Percentiles rank a stretch among this genome's conserved stretches.
Evolutionary conservation across 2,113 vertebrate species (phyloP).

Genomic region (Saguinus midas): DNA sequence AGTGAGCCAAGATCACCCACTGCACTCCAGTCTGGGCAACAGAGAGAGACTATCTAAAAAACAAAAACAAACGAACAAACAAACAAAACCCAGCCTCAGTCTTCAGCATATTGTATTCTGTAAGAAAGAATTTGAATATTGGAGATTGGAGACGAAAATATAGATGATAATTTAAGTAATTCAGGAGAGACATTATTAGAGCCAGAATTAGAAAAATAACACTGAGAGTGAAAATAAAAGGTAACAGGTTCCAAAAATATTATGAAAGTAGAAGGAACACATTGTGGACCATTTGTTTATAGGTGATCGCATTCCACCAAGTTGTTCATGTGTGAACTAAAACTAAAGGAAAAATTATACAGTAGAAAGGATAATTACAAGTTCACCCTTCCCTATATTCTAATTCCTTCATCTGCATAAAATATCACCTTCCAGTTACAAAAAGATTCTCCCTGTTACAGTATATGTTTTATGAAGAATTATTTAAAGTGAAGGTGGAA

Average conservation of each 20-base stretch:
- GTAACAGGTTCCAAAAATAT: background rate
- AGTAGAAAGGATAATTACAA: background rate
- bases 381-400: background rate
- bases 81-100: background rate
- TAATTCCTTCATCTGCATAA: background rate
- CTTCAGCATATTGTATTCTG: background rate
- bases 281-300: background rate
- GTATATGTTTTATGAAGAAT: background rate
- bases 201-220: background rate
- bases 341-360: background rate
- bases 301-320: background rate
- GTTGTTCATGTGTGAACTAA: background rate
- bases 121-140: background rate
- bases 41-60: too few relatives aligned
- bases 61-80: too few relatives aligned
- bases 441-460: background rate
- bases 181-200: background rate
- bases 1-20: too few relatives aligned
- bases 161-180: background rate
- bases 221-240: background rate
- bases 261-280: background rate
- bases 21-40: too few relatives aligned
- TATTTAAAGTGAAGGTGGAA: background rate
- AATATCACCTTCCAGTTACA: background rate
- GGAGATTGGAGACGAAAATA: background rate